phyloP scores from a whole-genome alignment of 37 sponge, comb jelly and placozoan genomes.

The Chondrosia reniformis region DNA sequence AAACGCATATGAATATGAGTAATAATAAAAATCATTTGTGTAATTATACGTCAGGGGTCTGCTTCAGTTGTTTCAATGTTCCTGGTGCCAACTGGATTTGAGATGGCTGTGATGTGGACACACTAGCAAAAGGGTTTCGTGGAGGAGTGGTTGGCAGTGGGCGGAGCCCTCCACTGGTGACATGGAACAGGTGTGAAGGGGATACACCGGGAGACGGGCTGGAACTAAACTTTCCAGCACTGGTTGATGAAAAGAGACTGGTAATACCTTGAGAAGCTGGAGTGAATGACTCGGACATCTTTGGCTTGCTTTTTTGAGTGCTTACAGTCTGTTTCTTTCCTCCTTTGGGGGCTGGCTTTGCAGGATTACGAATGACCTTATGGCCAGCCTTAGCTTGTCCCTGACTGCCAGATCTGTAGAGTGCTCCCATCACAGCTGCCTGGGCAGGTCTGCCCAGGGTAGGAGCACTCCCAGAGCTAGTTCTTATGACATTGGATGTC shows the following conservation, averaged over 20 bases:
- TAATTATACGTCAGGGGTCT: no score
- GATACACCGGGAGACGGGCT: slow-evolving; percentile 24
- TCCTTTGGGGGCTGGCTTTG: background rate
- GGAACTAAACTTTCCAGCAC: background rate
- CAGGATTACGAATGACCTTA: background rate
- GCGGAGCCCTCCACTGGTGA: slow-evolving; percentile 24
- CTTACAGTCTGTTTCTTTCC: background rate
- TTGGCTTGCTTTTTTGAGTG: background rate
- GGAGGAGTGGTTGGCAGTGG: slow-evolving; percentile 67
- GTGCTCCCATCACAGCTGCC: background rate
- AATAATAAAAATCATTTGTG: no score
- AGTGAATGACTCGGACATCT: slow-evolving; percentile 31
- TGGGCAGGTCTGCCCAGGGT: background rate
- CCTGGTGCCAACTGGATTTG: slow-evolving; percentile 37
- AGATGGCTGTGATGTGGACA: background rate
- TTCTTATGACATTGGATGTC: background rate
- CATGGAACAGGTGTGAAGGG: slow-evolving; percentile 27
- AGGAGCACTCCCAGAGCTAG: background rate
- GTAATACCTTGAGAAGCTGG: background rate
- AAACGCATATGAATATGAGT: no score
- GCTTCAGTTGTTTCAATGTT: slow-evolving; percentile 53
- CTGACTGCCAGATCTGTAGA: background rate
- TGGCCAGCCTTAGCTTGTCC: background rate
- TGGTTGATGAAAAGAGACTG: background rate
- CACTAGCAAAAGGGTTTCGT: slow-evolving; percentile 51